Conservation (phyloP, 2,113 vertebrate genomes). For the Labeo catla region DNA sequence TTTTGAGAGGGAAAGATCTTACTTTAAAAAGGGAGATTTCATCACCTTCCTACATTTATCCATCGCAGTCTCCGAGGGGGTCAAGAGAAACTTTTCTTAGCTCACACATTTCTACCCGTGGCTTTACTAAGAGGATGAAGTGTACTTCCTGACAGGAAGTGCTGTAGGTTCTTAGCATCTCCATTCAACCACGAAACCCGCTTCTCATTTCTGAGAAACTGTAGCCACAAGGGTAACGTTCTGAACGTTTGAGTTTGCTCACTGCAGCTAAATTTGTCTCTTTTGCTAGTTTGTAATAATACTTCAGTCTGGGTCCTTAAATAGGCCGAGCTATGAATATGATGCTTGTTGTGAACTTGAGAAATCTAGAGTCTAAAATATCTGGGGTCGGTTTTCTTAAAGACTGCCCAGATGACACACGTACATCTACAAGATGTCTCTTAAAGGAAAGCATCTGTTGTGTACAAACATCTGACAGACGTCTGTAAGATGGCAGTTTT, state of each 20-base stretch:
- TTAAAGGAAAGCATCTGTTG: too few relatives aligned
- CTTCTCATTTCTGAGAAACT: constrained; percentile 48
- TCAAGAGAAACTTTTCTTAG: neutral
- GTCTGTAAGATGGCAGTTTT: too few relatives aligned
- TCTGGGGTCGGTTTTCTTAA: too few relatives aligned
- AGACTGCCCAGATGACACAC: too few relatives aligned
- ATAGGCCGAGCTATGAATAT: neutral
- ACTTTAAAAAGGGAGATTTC: neutral
- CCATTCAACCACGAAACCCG: constrained; percentile 58
- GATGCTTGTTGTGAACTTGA: neutral
- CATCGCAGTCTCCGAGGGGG: neutral
- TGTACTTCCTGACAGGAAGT: constrained; percentile 24
- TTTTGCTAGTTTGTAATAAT: constrained; percentile 42
- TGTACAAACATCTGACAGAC: too few relatives aligned
- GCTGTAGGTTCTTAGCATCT: constrained; percentile 24
- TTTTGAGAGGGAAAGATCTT: neutral
- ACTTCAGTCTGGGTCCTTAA: neutral
- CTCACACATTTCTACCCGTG: neutral
- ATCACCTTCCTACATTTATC: neutral
- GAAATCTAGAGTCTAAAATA: neutral
- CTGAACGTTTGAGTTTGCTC: constrained; percentile 49
- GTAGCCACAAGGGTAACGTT: constrained; percentile 56
- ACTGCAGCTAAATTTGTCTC: constrained; percentile 63
- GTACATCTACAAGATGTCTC: too few relatives aligned
- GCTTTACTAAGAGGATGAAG: neutral